Base-by-base conservation (phyloP, 2,797 vertebrate genomes). In the Prunella strophiata region DNA sequence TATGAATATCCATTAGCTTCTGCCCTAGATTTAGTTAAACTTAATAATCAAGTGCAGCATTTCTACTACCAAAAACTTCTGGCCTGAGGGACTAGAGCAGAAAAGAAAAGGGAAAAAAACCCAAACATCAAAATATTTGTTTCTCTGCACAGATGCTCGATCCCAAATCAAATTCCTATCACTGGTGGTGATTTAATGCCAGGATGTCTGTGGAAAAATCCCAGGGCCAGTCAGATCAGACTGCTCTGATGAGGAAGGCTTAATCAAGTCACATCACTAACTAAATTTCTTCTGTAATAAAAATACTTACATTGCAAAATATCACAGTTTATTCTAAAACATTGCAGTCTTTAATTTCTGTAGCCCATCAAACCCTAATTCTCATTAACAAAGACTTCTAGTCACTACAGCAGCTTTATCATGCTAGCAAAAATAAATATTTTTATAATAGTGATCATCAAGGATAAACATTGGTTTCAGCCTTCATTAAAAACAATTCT, bases 31-130 rank as follows among this genome's bases (percentile, higher is more conserved):
- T 91, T 50, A 90, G 22, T 75, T 71, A 29, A 38, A 74, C 16
- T 52, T 62, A 17, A 15, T 20, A 57, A 16, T 11, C 8, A 45
- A 91, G 26, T 38, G 16, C 15, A 78, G 36, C 6, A 27, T n/a
- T 91, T 73, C 78, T 43, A 63, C 61, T 51, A 79, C 34, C 20
- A 85, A 73, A 90, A 73, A 10, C 21, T 48, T 75, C 38, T 72
- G 10, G 47, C 52, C 5, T 43, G 36, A 22, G 6, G 6, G 13
- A 55, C 10, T n/a, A 34, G 36, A 55, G 58, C 13, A 77, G 36
- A 59, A 81, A 29, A 85, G 12, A 10, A n/a, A 3, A 13, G 11
- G 19, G 8, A 1, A 15, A 19, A 32, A 45, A 7, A 0, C 3
- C 8, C 23, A n/a, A 43, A 61, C 11, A 61, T 36, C 10, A 34